A percentile compares a stretch with the other conserved stretches of the same genome.
Conservation (phyloP, 2,797 vertebrate genomes). For the Crenichthys baileyi region DNA sequence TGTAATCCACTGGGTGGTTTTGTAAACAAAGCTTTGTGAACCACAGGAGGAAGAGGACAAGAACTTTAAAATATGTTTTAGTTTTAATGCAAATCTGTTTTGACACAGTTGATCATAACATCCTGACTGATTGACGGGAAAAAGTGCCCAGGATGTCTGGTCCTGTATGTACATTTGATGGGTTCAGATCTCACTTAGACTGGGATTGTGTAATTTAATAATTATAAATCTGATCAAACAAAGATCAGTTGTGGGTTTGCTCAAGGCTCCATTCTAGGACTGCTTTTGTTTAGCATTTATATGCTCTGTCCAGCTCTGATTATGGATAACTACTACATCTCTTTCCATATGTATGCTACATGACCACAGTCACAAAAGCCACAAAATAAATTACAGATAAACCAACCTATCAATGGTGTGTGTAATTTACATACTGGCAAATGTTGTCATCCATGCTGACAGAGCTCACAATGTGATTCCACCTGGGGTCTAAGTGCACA, state of each 20-base stretch:
- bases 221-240: background rate
- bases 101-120: background rate
- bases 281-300: background rate
- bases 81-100: background rate
- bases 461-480: too few species aligned
- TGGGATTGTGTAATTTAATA: background rate
- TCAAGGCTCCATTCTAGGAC: background rate
- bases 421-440: too few species aligned
- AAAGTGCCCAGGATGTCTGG: background rate
- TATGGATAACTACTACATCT: background rate
- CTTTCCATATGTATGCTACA: background rate
- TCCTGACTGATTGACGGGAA: background rate
- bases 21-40: background rate
- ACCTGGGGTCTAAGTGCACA: too few species aligned
- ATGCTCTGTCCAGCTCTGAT: background rate
- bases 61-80: background rate
- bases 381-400: too few species aligned
- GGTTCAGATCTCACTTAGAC: background rate
- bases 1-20: constrained; percentile 5
- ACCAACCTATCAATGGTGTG: too few species aligned
- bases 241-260: background rate
- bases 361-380: background rate
- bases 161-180: background rate
- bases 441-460: too few species aligned
- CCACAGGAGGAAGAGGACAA: background rate